Evolutionary conservation across 2,113 vertebrate genomes (phyloP).

Genomic region (Lipophrys pholis): DNA sequence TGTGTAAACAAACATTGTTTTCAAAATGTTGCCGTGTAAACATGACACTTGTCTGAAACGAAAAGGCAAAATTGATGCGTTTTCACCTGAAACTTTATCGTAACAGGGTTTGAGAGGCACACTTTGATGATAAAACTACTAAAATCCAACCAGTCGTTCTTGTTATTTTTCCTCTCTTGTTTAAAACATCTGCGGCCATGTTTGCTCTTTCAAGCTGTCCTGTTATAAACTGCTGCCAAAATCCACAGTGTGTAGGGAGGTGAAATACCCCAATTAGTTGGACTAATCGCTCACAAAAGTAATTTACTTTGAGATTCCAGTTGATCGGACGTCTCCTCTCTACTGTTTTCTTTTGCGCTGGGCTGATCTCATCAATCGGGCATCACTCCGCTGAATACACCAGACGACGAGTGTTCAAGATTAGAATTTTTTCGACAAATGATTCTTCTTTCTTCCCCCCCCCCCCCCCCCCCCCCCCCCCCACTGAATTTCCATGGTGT

Average conservation of each 20-base stretch:
- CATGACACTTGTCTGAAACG: no score
- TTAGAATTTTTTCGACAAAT: not conserved
- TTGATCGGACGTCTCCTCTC: not conserved
- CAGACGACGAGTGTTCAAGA: not conserved
- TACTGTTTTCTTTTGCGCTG: conserved; percentile 3
- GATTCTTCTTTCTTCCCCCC: not conserved
- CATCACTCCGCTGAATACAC: conserved; percentile 12
- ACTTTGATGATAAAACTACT: no score
- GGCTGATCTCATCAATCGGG: conserved; percentile 9
- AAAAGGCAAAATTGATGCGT: no score
- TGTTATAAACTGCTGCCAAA: not conserved
- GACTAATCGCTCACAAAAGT: conserved; percentile 11
- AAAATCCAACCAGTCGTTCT: no score
- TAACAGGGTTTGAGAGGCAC: no score
- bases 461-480: no score
- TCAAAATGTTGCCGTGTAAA: no score
- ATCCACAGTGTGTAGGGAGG: not conserved
- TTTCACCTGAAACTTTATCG: no score
- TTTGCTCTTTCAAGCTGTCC: not conserved
- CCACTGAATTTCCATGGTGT: conserved; percentile 5
- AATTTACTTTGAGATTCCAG: not conserved
- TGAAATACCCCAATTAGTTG: not conserved
- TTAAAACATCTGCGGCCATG: no score
- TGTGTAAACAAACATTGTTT: no score
- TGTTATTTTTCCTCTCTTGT: no score